Evolutionary conservation across 2,797 vertebrate genomes (phyloP).

Genomic region (Xerus rutilus): DNA sequence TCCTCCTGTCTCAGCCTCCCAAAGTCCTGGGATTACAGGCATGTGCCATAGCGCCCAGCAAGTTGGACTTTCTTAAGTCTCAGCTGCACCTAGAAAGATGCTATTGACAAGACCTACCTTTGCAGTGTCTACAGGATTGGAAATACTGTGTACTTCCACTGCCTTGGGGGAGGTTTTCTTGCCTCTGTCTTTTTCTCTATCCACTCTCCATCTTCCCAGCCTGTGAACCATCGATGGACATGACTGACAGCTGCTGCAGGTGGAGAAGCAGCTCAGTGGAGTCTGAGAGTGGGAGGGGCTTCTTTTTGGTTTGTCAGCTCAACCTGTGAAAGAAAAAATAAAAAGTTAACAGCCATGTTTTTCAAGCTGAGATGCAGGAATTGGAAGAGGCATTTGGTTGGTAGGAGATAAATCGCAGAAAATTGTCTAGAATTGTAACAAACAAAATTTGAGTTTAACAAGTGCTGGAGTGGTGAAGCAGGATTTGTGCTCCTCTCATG

Average conservation of each 20-base stretch:
- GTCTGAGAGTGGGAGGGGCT: background rate
- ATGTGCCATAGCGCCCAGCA: too few species aligned
- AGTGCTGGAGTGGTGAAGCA: constrained; percentile 1
- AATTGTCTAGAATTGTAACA: constrained; percentile 51
- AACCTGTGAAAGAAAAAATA: constrained; percentile 17
- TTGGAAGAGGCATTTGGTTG: constrained; percentile 38
- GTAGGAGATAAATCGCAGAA: constrained; percentile 44
- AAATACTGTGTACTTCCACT: fast-evolving
- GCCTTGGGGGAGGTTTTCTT: background rate
- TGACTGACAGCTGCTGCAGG: background rate
- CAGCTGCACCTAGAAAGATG: background rate
- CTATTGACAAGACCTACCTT: background rate
- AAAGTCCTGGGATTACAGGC: too few species aligned
- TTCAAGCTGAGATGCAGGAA: constrained; percentile 51
- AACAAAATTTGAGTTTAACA: constrained; percentile 59
- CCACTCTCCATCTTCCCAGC: background rate
- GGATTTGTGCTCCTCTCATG: background rate
- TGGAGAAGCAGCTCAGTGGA: background rate
- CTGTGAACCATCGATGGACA: background rate
- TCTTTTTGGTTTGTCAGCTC: background rate
- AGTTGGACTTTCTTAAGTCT: background rate
- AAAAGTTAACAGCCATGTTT: background rate
- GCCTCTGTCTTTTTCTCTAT: background rate
- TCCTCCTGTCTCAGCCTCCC: too few species aligned
- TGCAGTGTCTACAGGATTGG: background rate